Base-by-base conservation (phyloP, 2,888 invertebrate species). In the Seira musarum region DNA sequence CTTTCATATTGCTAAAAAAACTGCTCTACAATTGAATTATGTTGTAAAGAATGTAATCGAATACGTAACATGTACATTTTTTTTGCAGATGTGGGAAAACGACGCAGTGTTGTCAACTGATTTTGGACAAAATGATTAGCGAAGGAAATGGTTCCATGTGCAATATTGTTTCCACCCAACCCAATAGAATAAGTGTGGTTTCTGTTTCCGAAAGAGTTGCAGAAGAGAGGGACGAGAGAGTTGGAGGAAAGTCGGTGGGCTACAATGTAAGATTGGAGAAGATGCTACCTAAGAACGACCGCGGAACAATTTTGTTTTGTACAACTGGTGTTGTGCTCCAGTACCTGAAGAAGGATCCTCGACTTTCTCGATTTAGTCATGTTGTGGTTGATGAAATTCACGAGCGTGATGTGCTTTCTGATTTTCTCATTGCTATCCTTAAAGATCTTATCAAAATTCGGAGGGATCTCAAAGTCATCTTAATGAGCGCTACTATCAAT, bases 401-500 rank as follows among this genome's bases (percentile, higher is more conserved):
- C 87, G 98, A 98, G 89, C 91, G 98, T 75, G 94, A 95, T 87
- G 92, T 93, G 15, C 92, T 94, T 86, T 93, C 94, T 25, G 98
- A 98, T 88, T 92, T 98, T 86, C 91, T 96, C 15, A 92, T 98
- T 89, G 93, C 94, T 24, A 91, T 97, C 87, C 89, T 97, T 53
- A 95, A 94, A 88, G 92, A 93, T 90, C 91, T 94, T 0, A 68
- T 86, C 2, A 35, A 5, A 6, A 73, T 70, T 8, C 71, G 85
- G 1, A 81, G 83, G 0, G 82, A 83, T 64, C 49, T 87, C 30
- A 86, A 84, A 66, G 90, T 98, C 0, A 93, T 98, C 83, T 90
- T 98, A 19, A 98, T 98, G 98, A 97, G 97, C 88, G 98, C 98
- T 0, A 98, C 98, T 0, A 90, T 98, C 68, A 95, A 97, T 88